Evolutionary conservation across 2,113 vertebrate species (phyloP), one percentile per base, ranked within the genome.

Genomic region (Chitala chitala): DNA sequence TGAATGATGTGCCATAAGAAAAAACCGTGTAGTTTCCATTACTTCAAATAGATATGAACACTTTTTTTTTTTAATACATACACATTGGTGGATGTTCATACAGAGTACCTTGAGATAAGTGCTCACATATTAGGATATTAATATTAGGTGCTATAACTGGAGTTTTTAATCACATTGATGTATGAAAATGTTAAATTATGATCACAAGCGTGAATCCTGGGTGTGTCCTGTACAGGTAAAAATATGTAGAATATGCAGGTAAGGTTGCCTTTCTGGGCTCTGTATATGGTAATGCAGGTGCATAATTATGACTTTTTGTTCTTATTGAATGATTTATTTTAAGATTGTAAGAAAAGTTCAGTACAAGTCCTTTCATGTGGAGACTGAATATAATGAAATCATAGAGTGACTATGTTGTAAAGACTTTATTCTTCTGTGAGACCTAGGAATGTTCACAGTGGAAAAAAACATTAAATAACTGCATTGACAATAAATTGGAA

Each of bases 301-400:
- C n/a, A n/a, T n/a, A 83, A 69, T 90, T 89, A 87, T 80, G 71
- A 84, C 78, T 87, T 87, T 87, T 90, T 88, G 88, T 84, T 84
- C 85, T 0, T 33, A 78, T 90, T 84, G 83, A 84, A 86, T 70
- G 68, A 48, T 70, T 69, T 70, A 29, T 53, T 48, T 88, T 88
- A 84, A 82, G 88, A 89, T 83, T 90, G 89, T 89, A 89, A 89
- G 84, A n/a, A n/a, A n/a, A n/a, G n/a, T n/a, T 63, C 33, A 13
- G 2, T 7, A n/a, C 15, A 36, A 5, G 26, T 7, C 58, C 88
- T 83, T 70, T 82, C 88, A 87, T 89, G 88, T 92, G 89, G 90
- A 90, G 91, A 86, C 88, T 90, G 86, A 86, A 89, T 89, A 86
- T 90, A 92, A 92, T 89, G 90, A 90, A 92, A 84, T 82, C 86